Evolutionary conservation across 2,797 vertebrate species (phyloP).

Genomic region (Anabas testudineus): DNA sequence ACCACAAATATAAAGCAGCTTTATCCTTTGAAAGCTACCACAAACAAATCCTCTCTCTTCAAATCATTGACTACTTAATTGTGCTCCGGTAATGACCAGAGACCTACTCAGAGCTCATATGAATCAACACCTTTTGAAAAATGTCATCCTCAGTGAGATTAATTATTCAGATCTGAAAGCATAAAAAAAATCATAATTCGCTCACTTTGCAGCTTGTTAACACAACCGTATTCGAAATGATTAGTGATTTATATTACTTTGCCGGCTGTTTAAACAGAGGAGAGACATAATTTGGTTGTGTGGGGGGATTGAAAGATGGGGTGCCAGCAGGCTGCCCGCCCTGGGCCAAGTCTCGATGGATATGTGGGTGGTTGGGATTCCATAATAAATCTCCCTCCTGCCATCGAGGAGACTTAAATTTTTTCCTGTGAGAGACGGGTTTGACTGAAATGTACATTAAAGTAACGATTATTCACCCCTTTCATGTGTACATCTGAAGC

Average conservation of each 20-base stretch:
- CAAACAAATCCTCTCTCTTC: not conserved
- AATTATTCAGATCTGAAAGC: slow-evolving; percentile 42
- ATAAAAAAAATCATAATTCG: slow-evolving; percentile 37
- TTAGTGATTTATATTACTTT: slow-evolving; percentile 23
- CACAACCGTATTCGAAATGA: slow-evolving; percentile 30
- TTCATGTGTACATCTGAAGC: not conserved
- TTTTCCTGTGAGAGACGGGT: slow-evolving; percentile 17
- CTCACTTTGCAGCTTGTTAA: slow-evolving; percentile 21
- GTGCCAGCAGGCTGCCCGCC: slow-evolving; percentile 37
- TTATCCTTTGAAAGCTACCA: not conserved
- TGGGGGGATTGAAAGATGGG: slow-evolving; percentile 34
- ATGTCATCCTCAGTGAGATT: slow-evolving; percentile 25
- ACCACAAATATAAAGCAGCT: not conserved
- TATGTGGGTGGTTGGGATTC: slow-evolving; percentile 38
- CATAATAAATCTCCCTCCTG: slow-evolving; percentile 49
- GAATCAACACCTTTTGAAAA: slow-evolving; percentile 5
- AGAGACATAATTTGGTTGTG: slow-evolving; percentile 23
- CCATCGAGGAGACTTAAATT: slow-evolving; percentile 26
- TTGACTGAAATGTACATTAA: slow-evolving; percentile 13
- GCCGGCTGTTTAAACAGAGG: slow-evolving; percentile 37
- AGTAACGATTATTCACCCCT: not conserved
- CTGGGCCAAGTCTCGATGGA: slow-evolving; percentile 27
- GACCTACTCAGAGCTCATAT: not conserved
- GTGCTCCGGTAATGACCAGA: not conserved
- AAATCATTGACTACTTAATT: slow-evolving; percentile 1